These are phyloP conservation scores for Tenthredo livida DNA, from an alignment of 2,888 invertebrate species.

Conservation along the genomic window DNA sequence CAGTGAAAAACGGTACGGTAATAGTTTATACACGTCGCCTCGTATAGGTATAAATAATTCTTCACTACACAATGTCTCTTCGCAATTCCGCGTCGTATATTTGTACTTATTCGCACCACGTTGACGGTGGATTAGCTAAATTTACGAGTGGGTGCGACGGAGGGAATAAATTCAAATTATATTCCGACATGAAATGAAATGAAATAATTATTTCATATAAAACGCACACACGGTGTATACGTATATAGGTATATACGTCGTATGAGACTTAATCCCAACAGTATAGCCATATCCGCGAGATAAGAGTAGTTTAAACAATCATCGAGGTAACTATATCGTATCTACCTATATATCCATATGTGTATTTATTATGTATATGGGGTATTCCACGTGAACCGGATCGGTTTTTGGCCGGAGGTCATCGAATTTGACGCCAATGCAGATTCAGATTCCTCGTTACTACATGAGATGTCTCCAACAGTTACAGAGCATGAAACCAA, in stretches of 20 bases:
- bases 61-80: background rate
- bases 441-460: too few relatives aligned
- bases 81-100: background rate
- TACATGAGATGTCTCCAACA: too few relatives aligned
- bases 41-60: too few relatives aligned
- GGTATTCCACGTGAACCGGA: too few relatives aligned
- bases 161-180: constrained; percentile 42
- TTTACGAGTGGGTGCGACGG: constrained; percentile 36
- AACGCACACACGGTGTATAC: background rate
- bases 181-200: constrained; percentile 29
- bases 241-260: background rate
- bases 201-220: constrained; percentile 17
- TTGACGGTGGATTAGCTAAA: background rate
- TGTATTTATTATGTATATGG: background rate
- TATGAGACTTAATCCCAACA: background rate
- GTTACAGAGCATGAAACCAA: too few relatives aligned
- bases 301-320: constrained; percentile 29
- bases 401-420: too few relatives aligned
- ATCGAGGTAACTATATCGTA: background rate
- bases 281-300: background rate
- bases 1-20: too few relatives aligned
- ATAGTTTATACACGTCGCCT: too few relatives aligned
- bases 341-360: background rate
- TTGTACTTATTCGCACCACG: background rate
- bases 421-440: too few relatives aligned